Percentiles rank a stretch among this genome's conserved stretches.
phyloP scores from a whole-genome alignment of 2,113 vertebrate genomes.

The Nanorana parkeri region DNA sequence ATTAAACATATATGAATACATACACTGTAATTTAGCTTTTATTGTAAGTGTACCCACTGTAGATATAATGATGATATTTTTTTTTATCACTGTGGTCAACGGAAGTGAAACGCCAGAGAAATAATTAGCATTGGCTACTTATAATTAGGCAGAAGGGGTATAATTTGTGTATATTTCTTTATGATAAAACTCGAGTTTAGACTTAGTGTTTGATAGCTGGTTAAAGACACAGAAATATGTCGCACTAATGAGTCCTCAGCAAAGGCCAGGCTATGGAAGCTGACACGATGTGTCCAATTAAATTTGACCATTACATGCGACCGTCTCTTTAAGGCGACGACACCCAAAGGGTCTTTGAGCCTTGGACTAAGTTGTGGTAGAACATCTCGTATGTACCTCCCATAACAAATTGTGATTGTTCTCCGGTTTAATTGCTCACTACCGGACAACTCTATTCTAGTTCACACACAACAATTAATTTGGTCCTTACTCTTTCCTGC shows the following conservation, averaged over 20 bases:
- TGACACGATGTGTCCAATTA: neutral
- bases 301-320: neutral
- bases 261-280: neutral
- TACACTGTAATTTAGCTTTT: too few relatives aligned
- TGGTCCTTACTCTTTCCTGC: neutral
- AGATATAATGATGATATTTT: too few relatives aligned
- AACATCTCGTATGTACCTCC: neutral
- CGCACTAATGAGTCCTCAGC: neutral
- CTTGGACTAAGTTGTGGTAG: neutral
- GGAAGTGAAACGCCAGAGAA: too few relatives aligned
- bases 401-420: slow-evolving; percentile 17
- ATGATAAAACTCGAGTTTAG: too few relatives aligned
- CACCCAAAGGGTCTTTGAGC: neutral
- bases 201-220: too few relatives aligned
- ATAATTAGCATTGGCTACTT: too few relatives aligned
- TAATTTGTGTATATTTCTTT: too few relatives aligned
- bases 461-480: slow-evolving; percentile 18
- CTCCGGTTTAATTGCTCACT: slow-evolving; percentile 5
- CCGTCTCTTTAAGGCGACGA: neutral
- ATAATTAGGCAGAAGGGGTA: too few relatives aligned
- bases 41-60: too few relatives aligned
- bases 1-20: too few relatives aligned
- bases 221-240: neutral
- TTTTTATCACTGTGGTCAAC: too few relatives aligned
- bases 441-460: neutral